Conservation (phyloP, 2,888 invertebrate species). For the Microchrysa polita region DNA sequence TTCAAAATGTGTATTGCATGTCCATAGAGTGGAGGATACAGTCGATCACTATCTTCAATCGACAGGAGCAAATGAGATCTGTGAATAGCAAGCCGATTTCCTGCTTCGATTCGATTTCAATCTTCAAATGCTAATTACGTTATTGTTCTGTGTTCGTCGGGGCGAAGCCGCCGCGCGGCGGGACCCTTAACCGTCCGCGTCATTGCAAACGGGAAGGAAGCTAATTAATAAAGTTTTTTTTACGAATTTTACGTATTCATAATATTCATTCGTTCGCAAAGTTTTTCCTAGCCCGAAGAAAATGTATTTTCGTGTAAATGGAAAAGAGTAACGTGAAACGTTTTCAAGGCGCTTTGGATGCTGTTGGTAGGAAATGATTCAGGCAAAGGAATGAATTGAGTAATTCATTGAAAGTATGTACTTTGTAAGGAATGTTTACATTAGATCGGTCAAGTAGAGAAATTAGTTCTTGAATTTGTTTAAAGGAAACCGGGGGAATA, state of each 20-base stretch:
- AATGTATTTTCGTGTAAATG: too few relatives aligned
- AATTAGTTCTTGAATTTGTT: too few relatives aligned
- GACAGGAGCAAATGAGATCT: background rate
- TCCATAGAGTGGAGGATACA: background rate
- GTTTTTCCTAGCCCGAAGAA: background rate
- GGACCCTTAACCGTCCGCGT: background rate
- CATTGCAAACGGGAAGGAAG: slow-evolving; percentile 28
- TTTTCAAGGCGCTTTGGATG: too few relatives aligned
- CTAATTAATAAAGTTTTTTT: slow-evolving; percentile 42
- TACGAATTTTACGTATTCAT: slow-evolving; percentile 15
- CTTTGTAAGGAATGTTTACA: too few relatives aligned
- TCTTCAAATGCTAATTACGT: slow-evolving; percentile 38
- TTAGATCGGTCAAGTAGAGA: too few relatives aligned
- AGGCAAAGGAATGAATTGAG: too few relatives aligned
- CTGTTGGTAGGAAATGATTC: too few relatives aligned
- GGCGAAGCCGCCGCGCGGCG: slow-evolving; percentile 4
- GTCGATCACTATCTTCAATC: slow-evolving; percentile 2
- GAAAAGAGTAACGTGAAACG: too few relatives aligned
- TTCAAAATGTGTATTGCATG: too few relatives aligned
- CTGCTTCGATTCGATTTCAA: slow-evolving; percentile 21
- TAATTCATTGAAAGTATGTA: too few relatives aligned
- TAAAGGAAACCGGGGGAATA: too few relatives aligned
- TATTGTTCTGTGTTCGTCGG: background rate
- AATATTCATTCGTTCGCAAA: slow-evolving; percentile 20
- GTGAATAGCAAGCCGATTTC: background rate